Conservation (phyloP, 2,113 vertebrate species). For the Indri indri region DNA sequence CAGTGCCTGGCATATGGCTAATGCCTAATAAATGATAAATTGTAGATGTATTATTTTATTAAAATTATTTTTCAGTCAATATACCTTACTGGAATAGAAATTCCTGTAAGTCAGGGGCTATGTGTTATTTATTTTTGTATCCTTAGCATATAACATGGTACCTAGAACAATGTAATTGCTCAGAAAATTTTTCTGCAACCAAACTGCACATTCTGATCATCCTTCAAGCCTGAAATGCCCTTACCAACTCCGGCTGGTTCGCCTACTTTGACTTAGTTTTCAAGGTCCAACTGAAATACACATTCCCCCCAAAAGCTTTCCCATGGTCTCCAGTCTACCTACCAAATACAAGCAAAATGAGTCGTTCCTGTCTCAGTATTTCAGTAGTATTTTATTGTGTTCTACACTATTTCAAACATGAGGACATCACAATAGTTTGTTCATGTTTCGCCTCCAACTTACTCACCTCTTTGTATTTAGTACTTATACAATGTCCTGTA, state of each 20-base stretch:
- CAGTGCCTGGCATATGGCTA: not conserved
- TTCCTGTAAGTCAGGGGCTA: not conserved
- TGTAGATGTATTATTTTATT: not conserved
- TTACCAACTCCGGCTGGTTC: not conserved
- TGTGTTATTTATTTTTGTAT: not conserved
- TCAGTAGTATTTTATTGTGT: not conserved
- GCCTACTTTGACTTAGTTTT: not conserved
- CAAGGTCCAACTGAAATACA: not conserved
- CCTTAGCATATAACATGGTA: not conserved
- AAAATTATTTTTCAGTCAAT: not conserved
- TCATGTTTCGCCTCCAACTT: not conserved
- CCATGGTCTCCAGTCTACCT: not conserved
- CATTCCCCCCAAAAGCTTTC: not conserved
- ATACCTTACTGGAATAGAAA: not conserved
- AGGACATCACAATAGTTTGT: not conserved
- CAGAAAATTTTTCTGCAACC: not conserved
- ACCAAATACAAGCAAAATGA: not conserved
- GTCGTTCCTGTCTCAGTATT: not conserved
- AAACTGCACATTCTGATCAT: not conserved
- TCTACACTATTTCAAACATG: not conserved
- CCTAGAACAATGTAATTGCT: not conserved
- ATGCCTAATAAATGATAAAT: not conserved
- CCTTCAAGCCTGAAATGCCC: not conserved
- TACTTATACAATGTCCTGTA: not conserved
- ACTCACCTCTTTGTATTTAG: not conserved